Evolutionary conservation across 1,140 invertebrate genomes (phyloP), one percentile per base, ranked within the genome.

Genomic region (Drosophila repletoides): DNA sequence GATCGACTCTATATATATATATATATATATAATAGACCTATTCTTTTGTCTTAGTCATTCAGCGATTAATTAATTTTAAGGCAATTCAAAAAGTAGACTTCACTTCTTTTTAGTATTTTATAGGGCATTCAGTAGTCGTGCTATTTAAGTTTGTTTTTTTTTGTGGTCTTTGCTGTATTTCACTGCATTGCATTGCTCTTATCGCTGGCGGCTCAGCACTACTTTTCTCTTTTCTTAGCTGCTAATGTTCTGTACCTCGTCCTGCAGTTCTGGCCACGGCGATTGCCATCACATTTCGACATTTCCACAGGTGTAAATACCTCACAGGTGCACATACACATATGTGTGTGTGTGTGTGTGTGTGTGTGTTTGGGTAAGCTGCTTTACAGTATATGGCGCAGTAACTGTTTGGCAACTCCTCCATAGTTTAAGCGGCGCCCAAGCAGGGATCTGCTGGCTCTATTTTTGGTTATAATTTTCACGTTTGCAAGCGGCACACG

Each of bases 291-390:
- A n/a, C n/a, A n/a, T n/a, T n/a, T n/a, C 73, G 59, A 81, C 79
- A 56, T 71, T 65, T 63, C 74, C 61, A 83, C 77, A 83, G 77
- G 79, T 83, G 77, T 83, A 83, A 79, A 74, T 67, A 61, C 79
- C 77, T 72, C 33, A 34, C 67, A 53, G 36, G 49, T 52, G 15
- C 58, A 36, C 49, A 24, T 19, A 31, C 31, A 46, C 28, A 15
- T 24, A 19, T n/a, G 15, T 26, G 22, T 38, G 17, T 34, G 5
- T 10, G 9, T 10, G n/a, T 36, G 21, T 29, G 7, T 15, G 33
- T 33, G 34, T 22, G 36, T 1, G 9, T 48, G 5, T 51, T 19
- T 38, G 17, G 10, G 36, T 61, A 68, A 68, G 48, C 58, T 63
- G 58, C 65, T 68, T 68, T 53, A n/a, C n/a, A n/a, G n/a, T n/a